A percentile compares a stretch with the other conserved stretches of the same genome.
These are phyloP conservation scores for Heliothis virescens DNA, from an alignment of 1,140 invertebrate genomes.

Conservation along the genomic window DNA sequence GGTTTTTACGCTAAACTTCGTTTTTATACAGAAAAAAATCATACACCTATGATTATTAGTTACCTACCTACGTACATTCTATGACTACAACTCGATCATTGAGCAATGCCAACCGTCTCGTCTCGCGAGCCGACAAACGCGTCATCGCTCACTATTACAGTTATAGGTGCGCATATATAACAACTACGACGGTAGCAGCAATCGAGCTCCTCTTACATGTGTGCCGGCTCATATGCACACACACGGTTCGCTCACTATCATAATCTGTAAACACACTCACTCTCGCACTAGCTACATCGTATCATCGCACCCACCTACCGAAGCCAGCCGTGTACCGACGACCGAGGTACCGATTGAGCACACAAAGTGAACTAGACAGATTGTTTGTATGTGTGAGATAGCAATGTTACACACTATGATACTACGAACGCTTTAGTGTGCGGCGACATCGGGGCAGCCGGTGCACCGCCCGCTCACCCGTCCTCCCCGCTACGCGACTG, in stretches of 20 bases:
- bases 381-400: conserved; percentile 66
- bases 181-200: conserved; percentile 74
- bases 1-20: neutral
- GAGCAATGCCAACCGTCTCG: conserved; percentile 85
- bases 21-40: neutral
- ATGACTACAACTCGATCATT: conserved; percentile 84
- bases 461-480: conserved; percentile 80
- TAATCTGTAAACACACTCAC: conserved; percentile 63
- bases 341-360: conserved; percentile 70
- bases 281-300: conserved; percentile 59
- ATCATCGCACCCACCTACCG: conserved; percentile 62
- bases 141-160: conserved; percentile 85
- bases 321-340: conserved; percentile 56
- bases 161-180: conserved; percentile 84
- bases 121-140: conserved; percentile 85
- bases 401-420: conserved; percentile 64
- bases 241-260: conserved; percentile 67
- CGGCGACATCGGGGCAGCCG: conserved; percentile 82
- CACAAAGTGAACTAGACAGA: conserved; percentile 81
- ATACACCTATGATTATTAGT: conserved; percentile 60
- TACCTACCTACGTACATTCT: conserved; percentile 79
- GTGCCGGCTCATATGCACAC: conserved; percentile 72
- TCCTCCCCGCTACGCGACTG: conserved; percentile 83
- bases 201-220: conserved; percentile 76
- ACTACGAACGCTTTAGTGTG: conserved; percentile 66